Base-by-base conservation (phyloP, 2,888 invertebrate genomes). In the Apamea anceps region DNA sequence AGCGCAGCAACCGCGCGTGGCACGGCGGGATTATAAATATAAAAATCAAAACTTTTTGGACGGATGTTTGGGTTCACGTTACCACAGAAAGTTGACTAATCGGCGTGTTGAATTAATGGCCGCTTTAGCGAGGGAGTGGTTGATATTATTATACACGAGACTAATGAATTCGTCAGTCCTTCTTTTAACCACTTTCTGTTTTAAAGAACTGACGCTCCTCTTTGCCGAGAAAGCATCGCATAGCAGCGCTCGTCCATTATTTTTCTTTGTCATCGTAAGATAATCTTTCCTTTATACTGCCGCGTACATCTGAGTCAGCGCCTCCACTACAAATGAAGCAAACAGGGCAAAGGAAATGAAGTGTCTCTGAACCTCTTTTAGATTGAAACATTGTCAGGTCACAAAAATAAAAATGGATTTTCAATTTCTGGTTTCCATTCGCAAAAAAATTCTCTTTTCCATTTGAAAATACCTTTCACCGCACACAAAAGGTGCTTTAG, bases 11-110 rank as follows among this genome's bases (percentile, higher is more conserved):
- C 48, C 60, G 71, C 80, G 82, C 84, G 82, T 83, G 84, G 77
- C 90, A 54, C 72, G 21, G 28, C 67, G 65, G 84, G 85, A 85
- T 90, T 88, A 89, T 85, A 84, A 86, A 89, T 85, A 86, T 85
- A 85, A 88, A 85, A 84, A 77, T 82, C 68, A 79, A 85, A 60
- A 80, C 78, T 75, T 73, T 81, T 79, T 79, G 76, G 73, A 82
- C 86, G 87, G 89, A 87, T 89, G 90, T 89, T 86, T 84, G 68
- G 79, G 60, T 74, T 76, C 77, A 75, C 51, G 63, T 85, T 86
- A 82, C 86, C 80, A 81, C 74, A 77, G 77, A 79, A 83, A 77
- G 75, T 85, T 81, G 79, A 85, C 78, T 88, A 84, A 88, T 89
- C 80, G 66, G 48, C 21, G 45, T 63, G 18, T 68, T 77, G 25